Evolutionary conservation across 2,888 invertebrate species (phyloP).

Genomic region (Cerceris rybyensis): DNA sequence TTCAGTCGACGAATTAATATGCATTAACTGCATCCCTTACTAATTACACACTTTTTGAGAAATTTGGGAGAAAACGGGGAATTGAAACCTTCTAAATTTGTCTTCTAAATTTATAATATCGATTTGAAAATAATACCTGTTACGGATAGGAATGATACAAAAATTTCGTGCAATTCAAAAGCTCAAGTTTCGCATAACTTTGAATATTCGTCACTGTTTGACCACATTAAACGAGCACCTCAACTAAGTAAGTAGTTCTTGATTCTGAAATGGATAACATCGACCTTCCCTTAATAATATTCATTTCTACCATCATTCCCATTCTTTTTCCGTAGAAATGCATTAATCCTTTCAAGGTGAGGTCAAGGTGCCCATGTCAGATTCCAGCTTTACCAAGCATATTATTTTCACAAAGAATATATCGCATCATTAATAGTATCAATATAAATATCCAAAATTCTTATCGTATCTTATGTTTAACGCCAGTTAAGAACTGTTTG

Average conservation of each 20-base stretch:
- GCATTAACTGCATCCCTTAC: slow-evolving; percentile 28
- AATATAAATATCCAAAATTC: slow-evolving; percentile 23
- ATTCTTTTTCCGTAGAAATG: slow-evolving; percentile 37
- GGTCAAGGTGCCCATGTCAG: slow-evolving; percentile 81
- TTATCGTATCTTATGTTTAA: slow-evolving; percentile 37
- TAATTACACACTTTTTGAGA: slow-evolving; percentile 37
- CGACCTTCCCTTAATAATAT: slow-evolving; percentile 79
- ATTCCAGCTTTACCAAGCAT: slow-evolving; percentile 43
- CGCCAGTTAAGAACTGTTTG: slow-evolving; percentile 45
- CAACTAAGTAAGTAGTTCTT: slow-evolving; percentile 42
- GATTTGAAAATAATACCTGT: slow-evolving; percentile 22
- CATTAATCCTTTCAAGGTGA: slow-evolving; percentile 73
- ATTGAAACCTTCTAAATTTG: too few species aligned
- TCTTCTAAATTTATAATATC: slow-evolving; percentile 36
- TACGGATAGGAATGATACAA: slow-evolving; percentile 36
- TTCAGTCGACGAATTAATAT: slow-evolving; percentile 58
- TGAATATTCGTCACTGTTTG: slow-evolving; percentile 23
- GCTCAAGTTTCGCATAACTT: slow-evolving; percentile 6
- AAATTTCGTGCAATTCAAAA: slow-evolving; percentile 19
- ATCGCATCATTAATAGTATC: slow-evolving; percentile 26
- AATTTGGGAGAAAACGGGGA: slow-evolving; percentile 9
- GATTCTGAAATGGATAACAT: slow-evolving; percentile 77
- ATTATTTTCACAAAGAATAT: slow-evolving; percentile 27
- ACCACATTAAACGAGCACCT: slow-evolving; percentile 23
- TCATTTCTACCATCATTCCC: slow-evolving; percentile 31